These are phyloP conservation scores for Sinodicranocentrus sp. DNA, from an alignment of 2,888 invertebrate genomes.

Conservation along the genomic window DNA sequence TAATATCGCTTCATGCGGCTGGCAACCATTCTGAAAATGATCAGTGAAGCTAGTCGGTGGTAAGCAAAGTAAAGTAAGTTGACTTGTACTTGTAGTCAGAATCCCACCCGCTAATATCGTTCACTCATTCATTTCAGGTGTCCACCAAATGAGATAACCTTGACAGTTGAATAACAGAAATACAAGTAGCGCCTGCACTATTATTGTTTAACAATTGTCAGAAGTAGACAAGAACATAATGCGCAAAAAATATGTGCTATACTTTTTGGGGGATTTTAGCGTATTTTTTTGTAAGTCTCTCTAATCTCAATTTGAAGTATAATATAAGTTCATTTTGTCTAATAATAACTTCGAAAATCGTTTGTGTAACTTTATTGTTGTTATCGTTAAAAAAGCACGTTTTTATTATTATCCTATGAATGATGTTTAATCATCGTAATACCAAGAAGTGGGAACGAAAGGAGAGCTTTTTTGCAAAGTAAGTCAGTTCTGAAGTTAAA, in stretches of 20 bases:
- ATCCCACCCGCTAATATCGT: conserved; percentile 9
- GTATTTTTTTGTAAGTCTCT: too few species aligned
- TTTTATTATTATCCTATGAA: not conserved
- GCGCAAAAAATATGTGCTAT: too few species aligned
- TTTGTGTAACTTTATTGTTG: too few species aligned
- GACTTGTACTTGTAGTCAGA: conserved; percentile 4
- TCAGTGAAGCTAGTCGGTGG: conserved; percentile 22
- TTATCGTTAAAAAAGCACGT: too few species aligned
- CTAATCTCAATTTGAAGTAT: too few species aligned
- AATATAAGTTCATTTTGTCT: too few species aligned
- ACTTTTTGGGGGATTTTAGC: too few species aligned
- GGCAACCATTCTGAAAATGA: conserved; percentile 12
- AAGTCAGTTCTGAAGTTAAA: conserved; percentile 5
- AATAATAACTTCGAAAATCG: too few species aligned
- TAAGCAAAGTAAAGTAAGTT: not conserved
- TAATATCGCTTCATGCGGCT: not conserved
- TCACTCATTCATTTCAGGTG: conserved; percentile 19
- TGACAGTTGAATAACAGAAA: conserved; percentile 50
- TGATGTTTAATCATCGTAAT: conserved; percentile 6
- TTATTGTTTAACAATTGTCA: not conserved
- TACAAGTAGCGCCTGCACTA: not conserved
- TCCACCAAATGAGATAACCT: conserved; percentile 61
- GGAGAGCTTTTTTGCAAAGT: conserved; percentile 9
- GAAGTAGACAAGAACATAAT: too few species aligned
- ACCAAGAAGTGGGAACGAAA: not conserved